phyloP scores from a whole-genome alignment of 2,797 vertebrate species.

The Sebastes flavidus region DNA sequence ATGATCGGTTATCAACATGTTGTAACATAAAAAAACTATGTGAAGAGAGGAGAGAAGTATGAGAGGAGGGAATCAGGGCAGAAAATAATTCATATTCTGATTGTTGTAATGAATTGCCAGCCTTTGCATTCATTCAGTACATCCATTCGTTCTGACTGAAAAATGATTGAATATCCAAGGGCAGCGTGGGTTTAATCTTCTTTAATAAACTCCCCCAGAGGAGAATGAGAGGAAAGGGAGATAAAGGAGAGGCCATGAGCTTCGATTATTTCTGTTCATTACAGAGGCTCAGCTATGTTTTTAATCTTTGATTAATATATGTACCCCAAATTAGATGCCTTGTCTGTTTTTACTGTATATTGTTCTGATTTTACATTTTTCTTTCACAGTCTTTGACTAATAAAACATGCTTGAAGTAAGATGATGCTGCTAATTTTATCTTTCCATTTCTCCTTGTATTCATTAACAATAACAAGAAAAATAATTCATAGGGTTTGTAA shows the following conservation, averaged over 20 bases:
- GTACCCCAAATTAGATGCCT: slow-evolving; percentile 1
- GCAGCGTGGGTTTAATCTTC: slow-evolving; percentile 41
- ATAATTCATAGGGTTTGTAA: slow-evolving; percentile 13
- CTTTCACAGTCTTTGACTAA: not conserved
- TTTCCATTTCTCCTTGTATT: slow-evolving; percentile 6
- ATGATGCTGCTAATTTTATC: slow-evolving; percentile 22
- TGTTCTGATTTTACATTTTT: slow-evolving; percentile 23
- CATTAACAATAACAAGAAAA: not conserved
- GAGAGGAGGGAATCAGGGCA: not conserved
- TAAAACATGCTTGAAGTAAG: slow-evolving; percentile 19
- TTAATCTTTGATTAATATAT: slow-evolving; percentile 8
- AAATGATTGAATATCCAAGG: slow-evolving; percentile 74
- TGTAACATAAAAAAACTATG: slow-evolving; percentile 15
- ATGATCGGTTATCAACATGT: not conserved
- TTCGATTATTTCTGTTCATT: slow-evolving; percentile 61
- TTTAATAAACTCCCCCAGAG: slow-evolving; percentile 68
- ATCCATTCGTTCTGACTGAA: slow-evolving; percentile 65
- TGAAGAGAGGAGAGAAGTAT: not conserved
- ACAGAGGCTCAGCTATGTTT: slow-evolving; percentile 36
- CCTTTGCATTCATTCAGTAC: slow-evolving; percentile 72
- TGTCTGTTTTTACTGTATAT: slow-evolving; percentile 31
- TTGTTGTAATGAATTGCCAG: slow-evolving; percentile 74
- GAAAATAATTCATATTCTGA: slow-evolving; percentile 50
- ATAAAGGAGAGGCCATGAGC: slow-evolving; percentile 61
- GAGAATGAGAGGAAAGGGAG: slow-evolving; percentile 58